A percentile compares a stretch with the other conserved stretches of the same genome.
phyloP scores from a whole-genome alignment of 2,113 vertebrate genomes.

The Phaethornis superciliosus region DNA sequence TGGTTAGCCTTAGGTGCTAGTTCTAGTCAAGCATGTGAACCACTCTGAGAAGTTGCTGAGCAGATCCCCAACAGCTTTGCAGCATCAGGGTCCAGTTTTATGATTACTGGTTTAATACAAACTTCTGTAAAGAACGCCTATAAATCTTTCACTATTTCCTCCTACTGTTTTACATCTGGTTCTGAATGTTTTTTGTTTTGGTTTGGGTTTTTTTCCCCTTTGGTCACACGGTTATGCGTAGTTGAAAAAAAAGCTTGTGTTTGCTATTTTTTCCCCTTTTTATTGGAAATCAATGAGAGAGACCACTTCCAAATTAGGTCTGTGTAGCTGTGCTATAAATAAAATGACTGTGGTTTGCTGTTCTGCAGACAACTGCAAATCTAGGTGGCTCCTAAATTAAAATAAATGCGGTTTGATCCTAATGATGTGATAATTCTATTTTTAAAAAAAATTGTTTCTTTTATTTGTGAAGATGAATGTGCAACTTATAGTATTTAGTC shows the following conservation, averaged over 20 bases:
- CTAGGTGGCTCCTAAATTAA: background rate
- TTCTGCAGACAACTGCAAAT: slow-evolving; percentile 5
- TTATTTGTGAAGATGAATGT: background rate
- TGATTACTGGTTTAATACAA: background rate
- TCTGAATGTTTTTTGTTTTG: background rate
- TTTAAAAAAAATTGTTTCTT: background rate
- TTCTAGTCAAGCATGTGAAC: background rate
- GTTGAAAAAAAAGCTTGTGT: background rate
- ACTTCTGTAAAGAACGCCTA: background rate
- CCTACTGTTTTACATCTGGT: background rate
- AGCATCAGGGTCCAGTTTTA: background rate
- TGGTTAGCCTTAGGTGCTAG: background rate
- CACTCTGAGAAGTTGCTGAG: background rate
- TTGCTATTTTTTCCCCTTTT: background rate
- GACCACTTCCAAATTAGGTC: slow-evolving; percentile 45
- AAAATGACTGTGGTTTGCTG: slow-evolving; percentile 1
- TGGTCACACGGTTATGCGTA: background rate
- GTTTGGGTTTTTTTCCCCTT: background rate
- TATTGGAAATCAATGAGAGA: slow-evolving; percentile 60
- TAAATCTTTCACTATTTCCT: background rate
- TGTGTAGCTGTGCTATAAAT: slow-evolving; percentile 35
- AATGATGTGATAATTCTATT: background rate
- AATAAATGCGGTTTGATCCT: background rate
- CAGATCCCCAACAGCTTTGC: background rate
- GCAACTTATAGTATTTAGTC: background rate